Base-by-base conservation (phyloP, 2,797 vertebrate species). In the Antrozous pallidus region DNA sequence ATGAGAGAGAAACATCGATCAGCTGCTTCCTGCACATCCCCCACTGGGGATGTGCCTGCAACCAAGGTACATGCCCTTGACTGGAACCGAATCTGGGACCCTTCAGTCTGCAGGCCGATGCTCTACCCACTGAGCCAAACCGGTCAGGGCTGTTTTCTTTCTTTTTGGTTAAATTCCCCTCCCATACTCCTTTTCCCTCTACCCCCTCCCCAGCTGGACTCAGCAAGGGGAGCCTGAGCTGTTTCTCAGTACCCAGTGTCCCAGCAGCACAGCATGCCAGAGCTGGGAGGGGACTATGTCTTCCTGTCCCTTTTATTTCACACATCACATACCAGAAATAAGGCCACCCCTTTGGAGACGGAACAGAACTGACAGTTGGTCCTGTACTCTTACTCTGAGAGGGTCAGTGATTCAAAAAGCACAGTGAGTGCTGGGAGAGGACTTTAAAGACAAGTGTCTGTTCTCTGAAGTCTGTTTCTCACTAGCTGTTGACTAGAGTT, bases 281-380 rank as follows among this genome's bases (percentile, higher is more conserved):
- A 65, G 40, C 16, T 67, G 54, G 31, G 20, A 74, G 26, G 40
- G 36, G 33, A 47, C 56, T 74, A 6, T 20, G 45, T 63, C 79
- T 94, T 91, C 79, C 83, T 75, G 51, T 88, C 58, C 74, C n/a
- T 85, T 92, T 85, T 65, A 74, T 83, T 58, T 69, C 58, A 33
- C 20, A 51, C 9, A 24, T 67, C 73, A 65, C 31, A 11, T 40
- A 45, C 22, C 17, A n/a, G 31, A 69, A 86, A 63, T 16, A 14
- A 54, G 82, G 92, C 70, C n/a, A 42, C 10, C 54, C 28, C 6
- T 40, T 65, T 1, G 7, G 22, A 33, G 51, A 63, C 54, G 65
- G 65, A 75, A 40, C 36, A 42, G 56, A 81, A 36, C 51, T 28
- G 54, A 56, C 58, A 56, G 67, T 85, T 58, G 73, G n/a, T 63